Conservation (phyloP, 2,797 vertebrate genomes). For the Graptemys geographica region DNA sequence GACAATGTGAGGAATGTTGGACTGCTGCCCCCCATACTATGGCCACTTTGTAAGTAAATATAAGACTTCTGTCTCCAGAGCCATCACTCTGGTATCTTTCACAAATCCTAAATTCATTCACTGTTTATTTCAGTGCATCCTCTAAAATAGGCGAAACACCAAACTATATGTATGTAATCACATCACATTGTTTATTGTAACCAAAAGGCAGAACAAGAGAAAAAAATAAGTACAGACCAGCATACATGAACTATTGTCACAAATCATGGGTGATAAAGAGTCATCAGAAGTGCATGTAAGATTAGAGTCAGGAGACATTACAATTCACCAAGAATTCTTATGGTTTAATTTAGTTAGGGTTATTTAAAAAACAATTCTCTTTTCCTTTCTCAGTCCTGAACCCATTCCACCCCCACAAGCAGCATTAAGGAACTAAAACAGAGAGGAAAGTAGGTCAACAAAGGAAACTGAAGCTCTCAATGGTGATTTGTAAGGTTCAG, state of each 20-base stretch:
- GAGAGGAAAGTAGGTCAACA: background rate
- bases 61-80: background rate
- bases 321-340: fast-evolving
- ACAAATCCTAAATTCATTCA: background rate
- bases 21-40: background rate
- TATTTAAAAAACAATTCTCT: background rate
- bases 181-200: background rate
- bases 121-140: background rate
- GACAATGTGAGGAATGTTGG: background rate
- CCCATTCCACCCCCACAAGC: background rate
- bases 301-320: background rate
- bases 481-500: background rate
- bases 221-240: background rate
- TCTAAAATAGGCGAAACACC: background rate
- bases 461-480: background rate
- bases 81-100: background rate
- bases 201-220: background rate
- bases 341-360: fast-evolving
- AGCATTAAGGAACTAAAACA: background rate
- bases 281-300: background rate
- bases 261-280: background rate
- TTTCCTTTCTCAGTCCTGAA: background rate
- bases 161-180: background rate
- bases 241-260: fast-evolving
- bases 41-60: background rate